phyloP scores from a whole-genome alignment of 2,113 vertebrate species.

The Zosterops borbonicus region DNA sequence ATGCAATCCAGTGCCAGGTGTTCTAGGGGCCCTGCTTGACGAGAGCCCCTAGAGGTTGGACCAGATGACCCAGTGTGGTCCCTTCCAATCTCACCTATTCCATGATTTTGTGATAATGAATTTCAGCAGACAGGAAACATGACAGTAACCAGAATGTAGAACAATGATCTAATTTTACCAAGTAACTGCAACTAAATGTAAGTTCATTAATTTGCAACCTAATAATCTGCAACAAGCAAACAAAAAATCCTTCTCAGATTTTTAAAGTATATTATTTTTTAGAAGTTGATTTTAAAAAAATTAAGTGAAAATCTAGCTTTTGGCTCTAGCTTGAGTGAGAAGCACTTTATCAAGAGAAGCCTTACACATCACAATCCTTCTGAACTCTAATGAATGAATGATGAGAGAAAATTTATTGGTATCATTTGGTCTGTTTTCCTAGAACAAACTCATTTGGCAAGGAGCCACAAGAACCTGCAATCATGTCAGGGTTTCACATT shows the following conservation, averaged over 20 bases:
- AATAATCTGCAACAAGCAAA: not conserved
- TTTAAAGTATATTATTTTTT: not conserved
- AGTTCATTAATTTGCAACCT: not conserved
- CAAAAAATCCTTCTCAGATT: not conserved
- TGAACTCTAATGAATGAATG: not conserved
- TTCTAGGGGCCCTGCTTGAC: not conserved
- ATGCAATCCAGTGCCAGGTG: not conserved
- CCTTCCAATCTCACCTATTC: not conserved
- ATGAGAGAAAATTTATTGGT: not conserved
- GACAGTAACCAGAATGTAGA: not conserved
- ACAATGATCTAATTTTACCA: not conserved
- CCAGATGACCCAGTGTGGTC: not conserved
- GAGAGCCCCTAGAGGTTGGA: not conserved
- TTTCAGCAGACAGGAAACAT: not conserved
- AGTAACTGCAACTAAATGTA: not conserved
- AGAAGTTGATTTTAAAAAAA: not conserved
- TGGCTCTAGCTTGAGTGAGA: not conserved
- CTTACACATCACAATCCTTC: not conserved
- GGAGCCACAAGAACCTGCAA: not conserved
- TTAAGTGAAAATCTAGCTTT: not conserved
- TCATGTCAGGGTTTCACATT: not conserved
- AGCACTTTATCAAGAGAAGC: not conserved
- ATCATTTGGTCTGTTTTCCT: not conserved
- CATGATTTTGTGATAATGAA: not conserved
- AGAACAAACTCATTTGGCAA: not conserved